phyloP scores from a whole-genome alignment of 2,113 vertebrate species.

The Microcebus lehilahytsara region DNA sequence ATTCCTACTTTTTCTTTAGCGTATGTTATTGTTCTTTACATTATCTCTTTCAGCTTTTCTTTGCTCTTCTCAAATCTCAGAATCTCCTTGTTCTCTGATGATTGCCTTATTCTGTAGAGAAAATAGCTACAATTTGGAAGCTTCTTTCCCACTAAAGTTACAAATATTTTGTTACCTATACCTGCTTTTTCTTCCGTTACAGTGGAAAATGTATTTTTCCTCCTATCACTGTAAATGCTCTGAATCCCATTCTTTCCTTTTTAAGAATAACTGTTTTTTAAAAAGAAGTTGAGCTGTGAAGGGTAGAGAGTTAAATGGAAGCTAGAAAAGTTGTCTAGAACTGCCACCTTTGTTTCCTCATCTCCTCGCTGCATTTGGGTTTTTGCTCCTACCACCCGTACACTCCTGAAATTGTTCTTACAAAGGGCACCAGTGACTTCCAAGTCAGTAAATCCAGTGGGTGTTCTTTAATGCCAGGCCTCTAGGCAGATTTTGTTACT shows the following conservation, averaged over 20 bases:
- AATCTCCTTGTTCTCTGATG: background rate
- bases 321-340: background rate
- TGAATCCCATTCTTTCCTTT: background rate
- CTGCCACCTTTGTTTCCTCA: background rate
- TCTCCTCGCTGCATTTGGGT: background rate
- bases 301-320: constrained; percentile 21
- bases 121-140: constrained; percentile 10
- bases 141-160: constrained; percentile 26
- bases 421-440: background rate
- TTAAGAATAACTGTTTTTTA: background rate
- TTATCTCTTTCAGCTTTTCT: background rate
- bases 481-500: background rate
- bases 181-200: background rate
- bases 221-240: background rate
- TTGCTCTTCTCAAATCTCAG: constrained; percentile 14
- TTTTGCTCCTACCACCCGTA: background rate
- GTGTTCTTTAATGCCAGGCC: background rate
- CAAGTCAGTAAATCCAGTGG: background rate
- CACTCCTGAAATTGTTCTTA: background rate
- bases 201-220: background rate
- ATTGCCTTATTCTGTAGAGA: constrained; percentile 9
- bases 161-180: background rate
- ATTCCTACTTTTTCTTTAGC: constrained; percentile 10
- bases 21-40: background rate
- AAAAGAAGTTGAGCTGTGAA: background rate